Evolutionary conservation across 53 echinoderm and acorn worm genomes (phyloP), one percentile per base, ranked within the genome.

Genomic region (Holothuria leucospilota): DNA sequence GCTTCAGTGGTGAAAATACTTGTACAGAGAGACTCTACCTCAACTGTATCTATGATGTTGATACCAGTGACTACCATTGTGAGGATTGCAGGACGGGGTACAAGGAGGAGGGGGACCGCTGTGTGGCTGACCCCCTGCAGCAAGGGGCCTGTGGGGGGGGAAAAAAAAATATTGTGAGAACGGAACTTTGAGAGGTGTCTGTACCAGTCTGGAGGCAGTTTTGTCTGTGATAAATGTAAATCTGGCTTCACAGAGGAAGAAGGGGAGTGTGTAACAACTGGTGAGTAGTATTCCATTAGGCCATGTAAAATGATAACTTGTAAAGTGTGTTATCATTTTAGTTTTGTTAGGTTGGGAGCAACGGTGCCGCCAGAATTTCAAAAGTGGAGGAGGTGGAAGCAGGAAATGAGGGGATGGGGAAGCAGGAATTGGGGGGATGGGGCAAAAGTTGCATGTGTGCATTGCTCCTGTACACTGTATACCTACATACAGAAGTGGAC

Each of bases 121-220:
- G 84, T 63, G 39, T 67, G 12, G 84, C 67, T 15, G 84, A 83
- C 68, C 84, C 84, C 20, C 67, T 68, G 12, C 84, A 83, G 13
- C 84, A 23, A 25, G 65, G 68, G 13, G n/a, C n/a, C 51, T 66
- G n/a, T n/a, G n/a, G n/a, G n/a, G n/a, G n/a, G n/a, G n/a, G n/a
- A n/a, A n/a, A n/a, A n/a, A n/a, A n/a, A 67, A 53, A 13, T 1
- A 83, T 46, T 83, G 84, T 53, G 27, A n/a, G 23, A 66, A 13
- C 63, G 84, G 21, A 65, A 83, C 62, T 83, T 26, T 46, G 84
- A 83, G 51, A 64, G 84, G 63, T 83, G 84, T 83, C 65, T 83
- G 21, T 83, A 83, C 51, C 65, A 83, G 68, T 13, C 65, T 2
- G 68, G 68, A 66, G 84, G 84, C 7, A 11, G 51, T 25, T 83